Evolutionary conservation across 1,140 invertebrate species (phyloP), one percentile per base, ranked within the genome.

Genomic region (Drosophila setifemur): DNA sequence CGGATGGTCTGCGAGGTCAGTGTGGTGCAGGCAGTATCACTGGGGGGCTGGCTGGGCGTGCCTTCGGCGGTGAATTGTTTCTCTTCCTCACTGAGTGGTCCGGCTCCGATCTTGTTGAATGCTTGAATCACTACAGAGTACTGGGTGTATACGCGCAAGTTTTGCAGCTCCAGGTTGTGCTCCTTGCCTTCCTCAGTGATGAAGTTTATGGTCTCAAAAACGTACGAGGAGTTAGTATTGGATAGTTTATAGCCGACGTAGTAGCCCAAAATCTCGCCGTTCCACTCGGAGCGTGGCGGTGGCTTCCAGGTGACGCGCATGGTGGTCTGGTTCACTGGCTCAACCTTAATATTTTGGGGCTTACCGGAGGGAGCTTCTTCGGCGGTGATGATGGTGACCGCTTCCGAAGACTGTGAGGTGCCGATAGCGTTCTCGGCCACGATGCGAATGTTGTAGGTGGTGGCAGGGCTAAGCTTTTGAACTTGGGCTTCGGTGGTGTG

Each of bases 381-480:
- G 18, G 97, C 96, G 21, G 97, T 98, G 42, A 97, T 97, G 61
- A 98, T 97, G 0, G 96, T 97, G 0, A 99, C 96, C 5, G 95
- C 96, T 73, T 97, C 96, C 1, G 97, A 98, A 0, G 97, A 96
- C 79, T 97, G 95, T 2, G 97, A 97, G 0, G 94, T 93, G 14
- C 98, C 98, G 63, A 99, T 95, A 91, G 97, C 96, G 90, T 99
- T 99, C 91, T 98, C 96, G 63, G 97, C 98, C 5, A 98, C 95
- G 64, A 99, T 96, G 47, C 97, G 92, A 52, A 98, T 93, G 77
- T 98, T 96, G 88, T 99, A 99, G 1, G 96, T 96, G 0, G 96
- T 97, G 2, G 97, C 96, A 9, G 98, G 97, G 82, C 95, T 93
- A 0, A 99, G 91, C 89, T 96, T 97, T 77, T 95, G 96, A 2